Evolutionary conservation across 1,140 invertebrate species (phyloP), one percentile per base, ranked within the genome.

Genomic region (Hypothenemus hampei): DNA sequence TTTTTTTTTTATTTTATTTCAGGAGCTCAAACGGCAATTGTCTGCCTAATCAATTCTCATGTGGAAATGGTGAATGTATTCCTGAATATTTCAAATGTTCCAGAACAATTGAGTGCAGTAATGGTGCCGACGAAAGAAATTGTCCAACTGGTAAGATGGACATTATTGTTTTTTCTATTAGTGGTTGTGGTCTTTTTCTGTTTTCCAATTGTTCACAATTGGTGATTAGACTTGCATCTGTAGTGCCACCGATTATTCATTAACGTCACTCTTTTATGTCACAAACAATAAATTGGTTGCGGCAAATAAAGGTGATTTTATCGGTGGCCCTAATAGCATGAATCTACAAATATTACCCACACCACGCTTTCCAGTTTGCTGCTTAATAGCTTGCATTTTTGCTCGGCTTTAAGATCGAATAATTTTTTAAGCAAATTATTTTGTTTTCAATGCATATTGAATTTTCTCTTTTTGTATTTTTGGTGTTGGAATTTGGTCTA

Each of bases 71-170:
- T 33, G 60, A 68, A 49, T 84, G 81, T 67, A 73, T 84, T 26
- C 67, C 73, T 29, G 60, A 71, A 58, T 67, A 73, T 40, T 69
- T 68, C 13, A 69, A 71, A 15, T 80, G 78, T 57, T 70, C 78
- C 36, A 67, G 71, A 16, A 29, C 61, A 0, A 2, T 46, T n/a
- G 74, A 82, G 48, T 83, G 81, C 62, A 47, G 57, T 4, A 78
- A 81, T 50, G 65, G 67, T 22, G 73, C 73, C 16, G 79, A 81
- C 61, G 79, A 81, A 67, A 71, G 75, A 37, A 67, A 75, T 60
- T 85, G 82, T 62, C 68, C 75, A 75, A 1, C 11, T n/a, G 18
- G 19, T 43, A 43, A 23, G 40, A 21, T n/a, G n/a, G n/a, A n/a
- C n/a, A n/a, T n/a, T n/a, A n/a, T n/a, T n/a, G n/a, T n/a, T n/a